These are phyloP conservation scores for Epicauta chinensis DNA, from an alignment of 1,140 invertebrate genomes.

Conservation along the genomic window DNA sequence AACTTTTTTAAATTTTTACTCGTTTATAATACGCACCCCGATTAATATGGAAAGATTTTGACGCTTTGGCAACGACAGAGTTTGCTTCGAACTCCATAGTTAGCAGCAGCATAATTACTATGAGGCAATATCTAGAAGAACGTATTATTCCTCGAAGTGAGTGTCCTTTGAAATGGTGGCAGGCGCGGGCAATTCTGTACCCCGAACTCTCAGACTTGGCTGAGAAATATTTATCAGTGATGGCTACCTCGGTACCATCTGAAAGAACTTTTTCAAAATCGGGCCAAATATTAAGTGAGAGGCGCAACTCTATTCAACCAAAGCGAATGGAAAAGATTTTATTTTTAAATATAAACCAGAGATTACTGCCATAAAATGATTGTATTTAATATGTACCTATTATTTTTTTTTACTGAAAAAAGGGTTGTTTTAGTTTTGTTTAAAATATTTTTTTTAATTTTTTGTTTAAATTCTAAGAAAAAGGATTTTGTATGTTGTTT, in stretches of 20 bases:
- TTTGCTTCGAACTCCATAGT: constrained; percentile 23
- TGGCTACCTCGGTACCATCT: constrained; percentile 38
- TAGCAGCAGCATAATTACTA: constrained; percentile 27
- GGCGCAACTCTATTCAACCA: constrained; percentile 26
- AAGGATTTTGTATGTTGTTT: too few species aligned
- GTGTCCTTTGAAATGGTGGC: constrained; percentile 27
- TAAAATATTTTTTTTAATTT: too few species aligned
- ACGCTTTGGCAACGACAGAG: constrained; percentile 20
- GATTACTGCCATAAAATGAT: constrained; percentile 20
- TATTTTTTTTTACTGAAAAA: too few species aligned
- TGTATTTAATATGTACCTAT: neutral
- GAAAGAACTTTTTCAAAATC: constrained; percentile 42
- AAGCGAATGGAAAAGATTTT: constrained; percentile 32
- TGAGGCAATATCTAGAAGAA: constrained; percentile 32
- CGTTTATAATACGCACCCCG: too few species aligned
- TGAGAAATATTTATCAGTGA: constrained; percentile 34
- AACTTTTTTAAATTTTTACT: too few species aligned
- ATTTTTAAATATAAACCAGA: constrained; percentile 33
- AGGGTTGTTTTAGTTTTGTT: too few species aligned
- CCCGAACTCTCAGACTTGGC: constrained; percentile 33
- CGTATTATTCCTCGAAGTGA: constrained; percentile 17
- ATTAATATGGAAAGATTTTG: constrained; percentile 29
- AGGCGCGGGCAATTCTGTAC: constrained; percentile 27
- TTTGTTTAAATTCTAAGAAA: too few species aligned
- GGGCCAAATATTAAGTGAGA: constrained; percentile 26